Conservation (phyloP, 2,797 vertebrate species). For the Nannoperca obscura region DNA sequence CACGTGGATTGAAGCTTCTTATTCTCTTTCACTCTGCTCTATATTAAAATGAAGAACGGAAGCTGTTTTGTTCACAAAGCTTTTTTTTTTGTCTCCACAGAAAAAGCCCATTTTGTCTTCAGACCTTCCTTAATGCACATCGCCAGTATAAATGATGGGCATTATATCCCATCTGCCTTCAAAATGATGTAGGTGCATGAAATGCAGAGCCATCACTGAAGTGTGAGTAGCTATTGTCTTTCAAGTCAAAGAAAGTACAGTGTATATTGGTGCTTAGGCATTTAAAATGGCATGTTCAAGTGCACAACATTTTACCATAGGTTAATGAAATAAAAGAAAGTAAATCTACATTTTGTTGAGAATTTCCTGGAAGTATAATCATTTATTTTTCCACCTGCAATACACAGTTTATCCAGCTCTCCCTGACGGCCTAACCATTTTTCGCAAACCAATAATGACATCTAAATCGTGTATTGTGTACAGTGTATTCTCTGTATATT, state of each 20-base stretch:
- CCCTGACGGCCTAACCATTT: background rate
- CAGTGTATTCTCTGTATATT: slow-evolving; percentile 3
- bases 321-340: slow-evolving; percentile 36
- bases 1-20: slow-evolving; percentile 61
- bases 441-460: background rate
- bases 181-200: slow-evolving; percentile 48
- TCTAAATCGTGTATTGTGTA: background rate
- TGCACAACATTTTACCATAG: background rate
- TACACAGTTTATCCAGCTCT: slow-evolving; percentile 2
- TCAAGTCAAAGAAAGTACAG: slow-evolving; percentile 44
- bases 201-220: slow-evolving; percentile 40
- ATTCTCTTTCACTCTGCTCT: slow-evolving; percentile 41
- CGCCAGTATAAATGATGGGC: slow-evolving; percentile 50
- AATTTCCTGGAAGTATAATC: background rate
- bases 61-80: slow-evolving; percentile 39
- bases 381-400: slow-evolving; percentile 9
- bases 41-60: slow-evolving; percentile 61
- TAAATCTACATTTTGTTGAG: background rate
- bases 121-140: slow-evolving; percentile 58
- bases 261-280: slow-evolving; percentile 9
- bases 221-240: slow-evolving; percentile 51
- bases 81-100: slow-evolving; percentile 40
- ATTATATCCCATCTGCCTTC: slow-evolving; percentile 60
- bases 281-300: slow-evolving; percentile 31
- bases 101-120: slow-evolving; percentile 66